phyloP scores from a whole-genome alignment of 2,888 invertebrate genomes.

The Blera fallax region DNA sequence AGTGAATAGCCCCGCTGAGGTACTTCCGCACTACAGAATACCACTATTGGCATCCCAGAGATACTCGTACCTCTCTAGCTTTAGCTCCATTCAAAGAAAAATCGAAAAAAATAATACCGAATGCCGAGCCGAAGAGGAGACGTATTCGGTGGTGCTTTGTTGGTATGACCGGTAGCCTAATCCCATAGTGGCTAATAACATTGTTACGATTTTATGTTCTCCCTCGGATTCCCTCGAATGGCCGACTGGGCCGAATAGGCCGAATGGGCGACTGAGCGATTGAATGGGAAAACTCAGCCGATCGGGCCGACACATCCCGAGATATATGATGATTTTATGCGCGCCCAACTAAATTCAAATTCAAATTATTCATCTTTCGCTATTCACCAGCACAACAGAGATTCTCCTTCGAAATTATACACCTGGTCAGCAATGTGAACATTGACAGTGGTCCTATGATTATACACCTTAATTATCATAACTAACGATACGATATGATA shows the following conservation, averaged over 20 bases:
- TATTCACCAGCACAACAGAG: slow-evolving; percentile 55
- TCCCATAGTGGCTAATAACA: slow-evolving; percentile 82
- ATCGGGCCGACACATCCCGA: slow-evolving; percentile 68
- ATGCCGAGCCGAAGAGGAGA: slow-evolving; percentile 31
- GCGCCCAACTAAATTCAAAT: slow-evolving; percentile 68
- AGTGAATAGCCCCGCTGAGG: slow-evolving; percentile 68
- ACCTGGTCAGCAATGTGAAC: slow-evolving; percentile 66
- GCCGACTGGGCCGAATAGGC: too few relatives aligned
- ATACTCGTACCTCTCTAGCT: background rate
- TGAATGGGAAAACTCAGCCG: slow-evolving; percentile 58
- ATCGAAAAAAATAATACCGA: slow-evolving; percentile 11
- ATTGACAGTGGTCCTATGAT: slow-evolving; percentile 67
- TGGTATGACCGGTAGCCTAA: slow-evolving; percentile 81
- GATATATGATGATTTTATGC: slow-evolving; percentile 73
- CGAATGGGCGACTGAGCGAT: too few relatives aligned
- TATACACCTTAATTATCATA: slow-evolving; percentile 73
- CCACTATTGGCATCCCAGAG: slow-evolving; percentile 23
- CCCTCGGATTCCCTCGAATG: slow-evolving; percentile 35
- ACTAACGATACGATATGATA: slow-evolving; percentile 73
- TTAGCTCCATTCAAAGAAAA: slow-evolving; percentile 41
- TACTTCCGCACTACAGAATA: slow-evolving; percentile 53
- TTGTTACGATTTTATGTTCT: slow-evolving; percentile 80
- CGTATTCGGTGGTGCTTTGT: slow-evolving; percentile 70
- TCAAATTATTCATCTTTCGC: slow-evolving; percentile 68
- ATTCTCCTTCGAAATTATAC: slow-evolving; percentile 49